A percentile compares a stretch with the other conserved stretches of the same genome.
phyloP scores from a whole-genome alignment of 53 echinoderm and acorn worm genomes.

The Echinarachnius parma region DNA sequence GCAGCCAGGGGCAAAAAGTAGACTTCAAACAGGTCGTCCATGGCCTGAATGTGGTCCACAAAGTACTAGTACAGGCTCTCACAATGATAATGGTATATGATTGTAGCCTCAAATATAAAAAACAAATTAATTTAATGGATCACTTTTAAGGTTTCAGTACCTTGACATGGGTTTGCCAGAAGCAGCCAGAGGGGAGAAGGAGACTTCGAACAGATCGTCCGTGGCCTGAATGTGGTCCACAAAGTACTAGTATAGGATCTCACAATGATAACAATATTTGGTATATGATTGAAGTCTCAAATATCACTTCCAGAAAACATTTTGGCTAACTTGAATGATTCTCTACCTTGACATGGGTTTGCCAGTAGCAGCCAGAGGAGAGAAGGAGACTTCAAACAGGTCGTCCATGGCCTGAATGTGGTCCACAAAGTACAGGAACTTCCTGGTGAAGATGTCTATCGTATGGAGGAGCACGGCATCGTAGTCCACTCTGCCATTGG shows the following conservation, averaged over 20 bases:
- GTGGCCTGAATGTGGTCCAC: conserved; percentile 90
- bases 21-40: conserved; percentile 97
- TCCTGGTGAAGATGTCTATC: conserved; percentile 79
- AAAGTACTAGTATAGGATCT: no score
- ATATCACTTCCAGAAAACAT: no score
- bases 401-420: conserved; percentile 96
- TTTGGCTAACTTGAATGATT: no score
- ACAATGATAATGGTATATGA: no score
- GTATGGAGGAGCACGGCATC: conserved; percentile 73
- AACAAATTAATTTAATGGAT: no score
- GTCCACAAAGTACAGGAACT: conserved; percentile 93
- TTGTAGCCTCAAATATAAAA: no score
- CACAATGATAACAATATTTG: no score
- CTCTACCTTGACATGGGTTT: conserved; percentile 97
- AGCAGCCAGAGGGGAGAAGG: conserved; percentile 85
- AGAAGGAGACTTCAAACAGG: conserved; percentile 94
- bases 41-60: conserved; percentile 88
- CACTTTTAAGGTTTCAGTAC: conserved; percentile 39
- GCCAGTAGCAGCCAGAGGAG: conserved; percentile 80
- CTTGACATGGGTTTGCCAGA: conserved; percentile 93
- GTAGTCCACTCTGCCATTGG: conserved; percentile 66
- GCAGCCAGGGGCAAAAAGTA: conserved; percentile 88
- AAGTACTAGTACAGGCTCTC: no score
- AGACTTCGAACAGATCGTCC: conserved; percentile 97
- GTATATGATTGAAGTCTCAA: no score